Conservation (phyloP, 2,888 invertebrate species). For the Vanessa cardui region DNA sequence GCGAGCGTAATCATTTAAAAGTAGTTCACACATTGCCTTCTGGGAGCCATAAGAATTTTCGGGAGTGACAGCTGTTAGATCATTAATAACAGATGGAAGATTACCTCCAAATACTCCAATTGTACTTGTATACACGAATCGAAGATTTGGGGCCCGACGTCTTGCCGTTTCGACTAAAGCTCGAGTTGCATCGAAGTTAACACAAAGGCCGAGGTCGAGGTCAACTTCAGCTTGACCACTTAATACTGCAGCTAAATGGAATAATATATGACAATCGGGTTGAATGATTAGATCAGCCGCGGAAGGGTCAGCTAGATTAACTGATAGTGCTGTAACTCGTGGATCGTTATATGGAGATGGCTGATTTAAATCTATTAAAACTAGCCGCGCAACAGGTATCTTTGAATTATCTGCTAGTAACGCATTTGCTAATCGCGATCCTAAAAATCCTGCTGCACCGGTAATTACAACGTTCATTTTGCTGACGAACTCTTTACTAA, state of each 20-base stretch:
- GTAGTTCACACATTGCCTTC: slow-evolving; percentile 69
- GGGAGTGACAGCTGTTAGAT: slow-evolving; percentile 61
- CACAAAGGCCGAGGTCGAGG: slow-evolving; percentile 65
- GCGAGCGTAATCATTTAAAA: slow-evolving; percentile 68
- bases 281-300: slow-evolving; percentile 53
- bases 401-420: slow-evolving; percentile 49
- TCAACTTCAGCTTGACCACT: slow-evolving; percentile 71
- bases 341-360: slow-evolving; percentile 44
- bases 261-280: slow-evolving; percentile 53
- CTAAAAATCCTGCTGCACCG: slow-evolving; percentile 65
- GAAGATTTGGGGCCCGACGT: slow-evolving; percentile 48
- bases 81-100: slow-evolving; percentile 54
- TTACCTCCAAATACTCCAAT: slow-evolving; percentile 65
- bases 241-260: slow-evolving; percentile 72
- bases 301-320: slow-evolving; percentile 48
- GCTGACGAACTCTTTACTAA: not conserved
- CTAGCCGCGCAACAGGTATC: slow-evolving; percentile 48
- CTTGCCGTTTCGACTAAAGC: slow-evolving; percentile 62
- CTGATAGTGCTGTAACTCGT: slow-evolving; percentile 49
- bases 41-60: slow-evolving; percentile 69
- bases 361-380: slow-evolving; percentile 49
- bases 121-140: slow-evolving; percentile 66
- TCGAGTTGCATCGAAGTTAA: slow-evolving; percentile 69
- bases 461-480: slow-evolving; percentile 65
- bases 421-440: slow-evolving; percentile 54